Percentiles rank a stretch among this genome's conserved stretches.
Evolutionary conservation across 2,797 vertebrate genomes (phyloP).

Genomic region (Sorex maritimensis): DNA sequence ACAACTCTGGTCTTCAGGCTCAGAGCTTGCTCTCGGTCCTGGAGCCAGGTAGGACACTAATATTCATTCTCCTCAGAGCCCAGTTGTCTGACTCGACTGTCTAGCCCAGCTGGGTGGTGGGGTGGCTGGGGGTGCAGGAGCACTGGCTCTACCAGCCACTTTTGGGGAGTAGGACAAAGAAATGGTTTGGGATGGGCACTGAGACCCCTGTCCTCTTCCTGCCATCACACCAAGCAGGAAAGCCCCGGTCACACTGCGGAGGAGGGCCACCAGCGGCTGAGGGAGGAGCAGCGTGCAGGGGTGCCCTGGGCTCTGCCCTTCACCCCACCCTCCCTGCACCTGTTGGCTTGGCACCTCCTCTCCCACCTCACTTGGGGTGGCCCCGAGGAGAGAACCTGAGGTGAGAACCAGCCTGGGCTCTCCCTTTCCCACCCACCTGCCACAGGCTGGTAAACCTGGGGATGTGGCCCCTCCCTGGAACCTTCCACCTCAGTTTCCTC

Average conservation of each 20-base stretch:
- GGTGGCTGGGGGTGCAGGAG: background rate
- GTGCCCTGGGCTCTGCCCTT: background rate
- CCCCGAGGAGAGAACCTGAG: background rate
- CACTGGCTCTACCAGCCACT: background rate
- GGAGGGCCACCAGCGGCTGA: background rate
- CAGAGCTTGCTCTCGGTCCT: slow-evolving; percentile 2
- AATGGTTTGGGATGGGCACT: background rate
- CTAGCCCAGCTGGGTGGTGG: background rate
- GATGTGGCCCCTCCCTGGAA: slow-evolving; percentile 22
- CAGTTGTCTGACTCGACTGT: background rate
- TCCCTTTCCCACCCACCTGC: background rate
- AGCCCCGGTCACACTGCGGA: background rate
- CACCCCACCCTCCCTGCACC: background rate
- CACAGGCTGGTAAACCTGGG: background rate
- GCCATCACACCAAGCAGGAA: background rate
- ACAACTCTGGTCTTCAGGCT: background rate
- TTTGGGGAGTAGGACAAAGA: background rate
- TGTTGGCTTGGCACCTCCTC: background rate
- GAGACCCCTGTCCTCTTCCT: background rate
- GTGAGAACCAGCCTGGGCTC: background rate
- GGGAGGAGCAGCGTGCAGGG: background rate
- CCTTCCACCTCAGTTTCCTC: background rate
- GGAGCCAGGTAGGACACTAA: background rate
- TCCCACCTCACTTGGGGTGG: background rate
- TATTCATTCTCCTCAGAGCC: background rate